Evolutionary conservation across 2,888 invertebrate genomes (phyloP), one percentile per base, ranked within the genome.

Genomic region (Invenusta paracnida): DNA sequence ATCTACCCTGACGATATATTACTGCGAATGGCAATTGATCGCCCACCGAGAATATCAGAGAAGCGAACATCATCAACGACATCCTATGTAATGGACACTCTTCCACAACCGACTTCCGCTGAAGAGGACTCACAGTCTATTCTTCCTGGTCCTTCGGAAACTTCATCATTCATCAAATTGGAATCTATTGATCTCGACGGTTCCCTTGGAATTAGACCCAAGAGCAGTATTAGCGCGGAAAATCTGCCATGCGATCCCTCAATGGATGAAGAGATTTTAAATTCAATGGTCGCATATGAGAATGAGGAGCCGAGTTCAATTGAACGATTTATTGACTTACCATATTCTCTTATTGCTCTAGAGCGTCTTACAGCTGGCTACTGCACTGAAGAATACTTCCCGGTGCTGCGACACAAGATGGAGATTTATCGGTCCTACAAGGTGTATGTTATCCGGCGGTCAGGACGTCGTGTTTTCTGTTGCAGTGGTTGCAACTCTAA

Each of bases 401-500:
- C 67, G 13, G 82, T 86, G 2, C 86, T 86, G 30, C 86, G 73
- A 1, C 87, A 86, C 29, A 86, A 86, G 66, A 86, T 86, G 86
- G 86, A 86, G 17, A 67, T 79, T 23, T 86, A 86, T 31, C 25
- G 30, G 5, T 29, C 67, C 25, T 86, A 86, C 86, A 86, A 86
- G 79, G 86, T 86, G 11, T 86, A 73, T 5, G 79, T 86, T 66
- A 73, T 29, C 25, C 86, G 86, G 1, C 29, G 81, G 2, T 29
- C 17, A 0, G 30, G 81, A 29, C 29, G 86, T 27, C 13, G 86
- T n/a, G 28, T 87, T 23, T 86, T 86, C 86, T 86, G 86, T 73
- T 86, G 86, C 31, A 87, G 87, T 82, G 86, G 86, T 27, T 86
- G 86, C 81, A 31, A 87, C 0, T 73, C 86, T 25, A 81, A 86